Conservation (phyloP, 2,113 vertebrate species). For the Pygoscelis adeliae region DNA sequence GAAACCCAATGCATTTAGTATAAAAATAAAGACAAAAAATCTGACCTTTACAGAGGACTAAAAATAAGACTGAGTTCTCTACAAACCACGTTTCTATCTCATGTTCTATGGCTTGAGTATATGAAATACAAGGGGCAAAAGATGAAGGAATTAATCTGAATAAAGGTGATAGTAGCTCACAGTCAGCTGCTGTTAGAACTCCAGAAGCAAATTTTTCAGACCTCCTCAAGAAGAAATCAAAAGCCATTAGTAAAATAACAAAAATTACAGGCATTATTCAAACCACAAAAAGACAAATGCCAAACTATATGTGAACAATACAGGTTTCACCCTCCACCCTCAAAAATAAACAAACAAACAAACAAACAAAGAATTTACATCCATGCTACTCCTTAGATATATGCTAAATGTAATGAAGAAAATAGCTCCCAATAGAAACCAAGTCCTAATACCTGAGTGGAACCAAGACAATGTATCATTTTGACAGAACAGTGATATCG, state of each 20-base stretch:
- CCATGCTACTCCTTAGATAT: background rate
- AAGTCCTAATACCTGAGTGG: background rate
- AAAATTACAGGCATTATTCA: background rate
- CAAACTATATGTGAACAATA: background rate
- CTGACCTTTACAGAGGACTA: background rate
- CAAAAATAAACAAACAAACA: background rate
- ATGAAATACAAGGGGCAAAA: background rate
- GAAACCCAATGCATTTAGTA: background rate
- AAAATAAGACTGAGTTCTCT: background rate
- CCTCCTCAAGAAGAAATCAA: background rate
- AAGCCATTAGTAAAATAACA: background rate
- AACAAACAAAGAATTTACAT: background rate
- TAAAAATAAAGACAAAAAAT: background rate
- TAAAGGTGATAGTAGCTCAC: background rate
- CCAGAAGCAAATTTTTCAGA: background rate
- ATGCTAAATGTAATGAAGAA: background rate
- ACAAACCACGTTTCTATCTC: background rate
- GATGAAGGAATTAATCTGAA: background rate
- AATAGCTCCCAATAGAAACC: background rate
- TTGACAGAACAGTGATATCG: background rate
- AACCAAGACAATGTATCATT: background rate
- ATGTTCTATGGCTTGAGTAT: background rate
- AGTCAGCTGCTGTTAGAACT: background rate
- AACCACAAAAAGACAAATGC: background rate
- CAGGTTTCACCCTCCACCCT: background rate